These are phyloP conservation scores for Heliopora coerulea DNA, from an alignment of 92 coral and sea anemone genomes.

Conservation along the genomic window DNA sequence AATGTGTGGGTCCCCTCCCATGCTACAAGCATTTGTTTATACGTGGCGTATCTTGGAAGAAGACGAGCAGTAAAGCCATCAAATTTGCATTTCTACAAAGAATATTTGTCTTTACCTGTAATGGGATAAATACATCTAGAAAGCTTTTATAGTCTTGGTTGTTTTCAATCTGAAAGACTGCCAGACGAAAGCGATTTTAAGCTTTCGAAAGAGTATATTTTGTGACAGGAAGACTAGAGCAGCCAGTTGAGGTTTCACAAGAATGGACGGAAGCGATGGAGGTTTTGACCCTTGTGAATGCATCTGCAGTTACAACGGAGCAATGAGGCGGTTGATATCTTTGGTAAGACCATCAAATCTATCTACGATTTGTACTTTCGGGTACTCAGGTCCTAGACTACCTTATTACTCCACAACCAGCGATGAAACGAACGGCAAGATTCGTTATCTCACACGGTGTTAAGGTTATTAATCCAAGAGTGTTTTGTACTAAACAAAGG, in stretches of 20 bases:
- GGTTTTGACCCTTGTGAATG: conserved; percentile 98
- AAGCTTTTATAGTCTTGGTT: conserved; percentile 9
- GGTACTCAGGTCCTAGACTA: too few species aligned
- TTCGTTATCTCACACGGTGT: too few species aligned
- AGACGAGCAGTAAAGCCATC: background rate
- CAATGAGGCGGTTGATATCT: conserved; percentile 95
- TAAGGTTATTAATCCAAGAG: too few species aligned
- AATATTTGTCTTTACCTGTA: conserved; percentile 32
- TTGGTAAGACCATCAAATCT: conserved; percentile 61
- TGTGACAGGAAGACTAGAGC: background rate
- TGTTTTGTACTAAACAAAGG: too few species aligned
- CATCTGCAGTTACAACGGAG: conserved; percentile 94
- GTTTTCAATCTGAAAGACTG: background rate
- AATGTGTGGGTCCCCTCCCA: conserved; percentile 22
- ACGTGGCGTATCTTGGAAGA: conserved; percentile 28
- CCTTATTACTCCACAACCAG: too few species aligned
- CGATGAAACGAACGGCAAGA: too few species aligned
- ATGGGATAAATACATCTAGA: conserved; percentile 22
- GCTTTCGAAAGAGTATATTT: background rate
- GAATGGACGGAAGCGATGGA: conserved; percentile 85
- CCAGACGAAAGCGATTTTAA: background rate
- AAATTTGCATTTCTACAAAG: conserved; percentile 23
- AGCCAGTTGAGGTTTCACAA: too few species aligned
- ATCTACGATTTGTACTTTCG: too few species aligned
- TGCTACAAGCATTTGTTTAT: conserved; percentile 1